Base-by-base conservation (phyloP, 2,888 invertebrate species). In the Trichopoda pennipes region DNA sequence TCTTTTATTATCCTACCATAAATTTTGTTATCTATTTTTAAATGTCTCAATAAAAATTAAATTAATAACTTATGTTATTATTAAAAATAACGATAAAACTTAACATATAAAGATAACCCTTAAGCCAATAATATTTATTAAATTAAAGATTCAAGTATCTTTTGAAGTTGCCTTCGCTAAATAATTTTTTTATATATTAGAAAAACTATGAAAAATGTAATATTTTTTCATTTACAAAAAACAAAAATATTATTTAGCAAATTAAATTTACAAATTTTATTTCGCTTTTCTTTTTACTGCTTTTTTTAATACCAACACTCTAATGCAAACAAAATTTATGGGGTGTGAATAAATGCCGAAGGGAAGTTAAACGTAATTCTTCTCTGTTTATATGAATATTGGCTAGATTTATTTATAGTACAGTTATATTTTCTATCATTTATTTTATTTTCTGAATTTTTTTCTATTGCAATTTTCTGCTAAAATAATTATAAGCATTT, bases 261-360 rank as follows among this genome's bases (percentile, higher is more conserved):
- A 64, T 74, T 64, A 64, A 69, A 69, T 55, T 70, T 63, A 69
- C 32, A 55, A 74, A 69, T 56, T 21, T 56, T 63, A 56, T 47
- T 23, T 8, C 7, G 58, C 2, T 51, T 42, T 28, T 12, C 60
- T 2, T 21, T 8, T 35, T 14, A n/a, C 47, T 49, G 0, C 3
- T 2, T 6, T 8, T 44, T 44, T 35, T 1, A 35, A 23, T 16
- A 35, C 38, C n/a, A 64, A 69, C 44, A 49, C 28, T 61, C 53
- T 42, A 32, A 42, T 10, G 16, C 49, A 47, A 49, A 44, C 47
- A 64, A 51, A 80, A 80, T 80, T 58, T 80, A 64, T 80, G 70
- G 69, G 58, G 80, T 80, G 80, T 75, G 75, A 80, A 80, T 75
- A 75, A 75, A 32, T 58, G 75, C 80, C 80, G 66, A 35, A 75